Evolutionary conservation across 2,888 invertebrate genomes (phyloP).

Genomic region (Ophonus ardosiacus): DNA sequence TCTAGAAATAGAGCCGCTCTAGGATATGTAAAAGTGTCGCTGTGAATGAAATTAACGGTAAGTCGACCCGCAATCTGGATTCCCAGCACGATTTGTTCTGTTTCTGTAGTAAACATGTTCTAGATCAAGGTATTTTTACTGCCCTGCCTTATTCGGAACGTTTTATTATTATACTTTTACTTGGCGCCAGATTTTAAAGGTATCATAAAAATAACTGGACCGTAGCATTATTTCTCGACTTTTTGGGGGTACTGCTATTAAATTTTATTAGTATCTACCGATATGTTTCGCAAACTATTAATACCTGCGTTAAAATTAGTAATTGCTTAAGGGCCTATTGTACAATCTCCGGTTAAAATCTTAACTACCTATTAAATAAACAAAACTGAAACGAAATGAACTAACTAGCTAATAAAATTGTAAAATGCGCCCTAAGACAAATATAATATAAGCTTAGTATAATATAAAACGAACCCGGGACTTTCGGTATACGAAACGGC

Average conservation of each 20-base stretch:
- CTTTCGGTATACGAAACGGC: too few species aligned
- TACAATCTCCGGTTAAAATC: too few species aligned
- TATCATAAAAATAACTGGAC: background rate
- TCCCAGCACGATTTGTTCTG: background rate
- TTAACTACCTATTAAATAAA: too few species aligned
- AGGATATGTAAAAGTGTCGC: constrained; percentile 37
- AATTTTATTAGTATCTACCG: background rate
- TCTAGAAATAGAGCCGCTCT: background rate
- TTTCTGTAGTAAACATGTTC: background rate
- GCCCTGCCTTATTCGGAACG: background rate
- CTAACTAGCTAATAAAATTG: too few species aligned
- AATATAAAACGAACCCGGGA: too few species aligned
- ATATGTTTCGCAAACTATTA: too few species aligned
- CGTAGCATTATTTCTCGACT: background rate
- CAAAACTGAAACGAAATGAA: too few species aligned
- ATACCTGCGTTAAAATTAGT: too few species aligned
- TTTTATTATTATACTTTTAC: background rate
- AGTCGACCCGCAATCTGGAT: constrained; percentile 21
- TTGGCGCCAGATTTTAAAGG: background rate
- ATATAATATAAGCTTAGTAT: too few species aligned
- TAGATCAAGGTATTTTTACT: background rate
- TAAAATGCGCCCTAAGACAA: too few species aligned
- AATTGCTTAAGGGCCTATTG: too few species aligned
- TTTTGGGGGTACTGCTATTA: background rate
- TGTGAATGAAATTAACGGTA: constrained; percentile 47